Evolutionary conservation across 64 coral and sea anemone genomes (phyloP).

Genomic region (Dendronephthya gigantea): DNA sequence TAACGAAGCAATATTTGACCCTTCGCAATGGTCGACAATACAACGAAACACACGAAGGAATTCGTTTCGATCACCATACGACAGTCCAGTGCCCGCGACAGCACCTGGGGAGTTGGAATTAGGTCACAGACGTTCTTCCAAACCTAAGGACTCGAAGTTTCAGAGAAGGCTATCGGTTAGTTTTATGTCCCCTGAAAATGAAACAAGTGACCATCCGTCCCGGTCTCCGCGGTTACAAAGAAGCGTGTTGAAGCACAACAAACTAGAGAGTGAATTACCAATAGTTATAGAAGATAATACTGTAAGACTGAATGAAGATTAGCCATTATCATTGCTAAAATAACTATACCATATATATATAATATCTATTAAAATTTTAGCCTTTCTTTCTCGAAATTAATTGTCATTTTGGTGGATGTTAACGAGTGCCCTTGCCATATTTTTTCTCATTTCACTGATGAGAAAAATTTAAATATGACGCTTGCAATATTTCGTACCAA

Average conservation of each 20-base stretch:
- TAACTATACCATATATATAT: too few species aligned
- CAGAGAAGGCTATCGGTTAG: neutral
- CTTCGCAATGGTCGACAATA: neutral
- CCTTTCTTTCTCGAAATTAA: too few species aligned
- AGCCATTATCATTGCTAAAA: too few species aligned
- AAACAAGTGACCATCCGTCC: neutral
- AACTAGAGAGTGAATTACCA: neutral
- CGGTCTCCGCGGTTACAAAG: neutral
- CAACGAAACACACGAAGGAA: neutral
- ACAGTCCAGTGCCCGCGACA: neutral
- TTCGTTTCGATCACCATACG: neutral
- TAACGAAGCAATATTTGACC: neutral
- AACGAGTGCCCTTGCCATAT: too few species aligned
- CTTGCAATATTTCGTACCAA: too few species aligned
- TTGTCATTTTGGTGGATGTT: too few species aligned
- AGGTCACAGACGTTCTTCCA: neutral
- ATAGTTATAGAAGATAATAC: neutral
- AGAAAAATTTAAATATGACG: too few species aligned
- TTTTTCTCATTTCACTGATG: too few species aligned
- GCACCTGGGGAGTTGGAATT: neutral
- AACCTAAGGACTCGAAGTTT: neutral
- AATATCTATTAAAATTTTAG: too few species aligned
- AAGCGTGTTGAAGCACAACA: neutral
- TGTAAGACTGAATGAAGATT: too few species aligned
- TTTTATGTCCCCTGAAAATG: neutral